These are phyloP conservation scores for Lagorchestes hirsutus DNA, from an alignment of 2,797 vertebrate species.

Conservation along the genomic window DNA sequence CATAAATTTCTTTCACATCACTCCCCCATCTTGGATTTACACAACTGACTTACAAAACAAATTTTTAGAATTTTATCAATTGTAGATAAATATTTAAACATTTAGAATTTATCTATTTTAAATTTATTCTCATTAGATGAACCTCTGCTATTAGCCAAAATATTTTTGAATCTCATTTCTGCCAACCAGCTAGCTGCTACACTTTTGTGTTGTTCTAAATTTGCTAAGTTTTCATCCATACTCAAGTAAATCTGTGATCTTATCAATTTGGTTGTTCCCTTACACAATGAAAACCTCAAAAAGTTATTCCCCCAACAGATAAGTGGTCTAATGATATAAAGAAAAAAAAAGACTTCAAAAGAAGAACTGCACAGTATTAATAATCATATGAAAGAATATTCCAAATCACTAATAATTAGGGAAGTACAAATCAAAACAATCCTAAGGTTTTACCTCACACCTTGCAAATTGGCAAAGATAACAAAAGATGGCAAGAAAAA, in stretches of 20 bases:
- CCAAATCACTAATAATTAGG: not conserved
- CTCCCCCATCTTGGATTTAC: not conserved
- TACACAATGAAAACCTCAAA: not conserved
- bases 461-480: not conserved
- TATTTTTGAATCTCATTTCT: not conserved
- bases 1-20: not conserved
- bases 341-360: not conserved
- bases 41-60: not conserved
- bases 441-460: not conserved
- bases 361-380: not conserved
- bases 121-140: not conserved
- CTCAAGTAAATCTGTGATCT: not conserved
- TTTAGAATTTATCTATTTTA: not conserved
- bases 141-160: not conserved
- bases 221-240: not conserved
- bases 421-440: not conserved
- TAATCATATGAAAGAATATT: not conserved
- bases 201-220: not conserved
- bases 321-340: not conserved
- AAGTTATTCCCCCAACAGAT: not conserved
- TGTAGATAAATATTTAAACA: no score
- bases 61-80: not conserved
- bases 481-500: not conserved
- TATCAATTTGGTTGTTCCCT: not conserved
- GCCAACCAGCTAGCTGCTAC: not conserved